These are phyloP conservation scores for Amniataba percoides DNA, from an alignment of 2,797 vertebrate genomes.

Conservation along the genomic window DNA sequence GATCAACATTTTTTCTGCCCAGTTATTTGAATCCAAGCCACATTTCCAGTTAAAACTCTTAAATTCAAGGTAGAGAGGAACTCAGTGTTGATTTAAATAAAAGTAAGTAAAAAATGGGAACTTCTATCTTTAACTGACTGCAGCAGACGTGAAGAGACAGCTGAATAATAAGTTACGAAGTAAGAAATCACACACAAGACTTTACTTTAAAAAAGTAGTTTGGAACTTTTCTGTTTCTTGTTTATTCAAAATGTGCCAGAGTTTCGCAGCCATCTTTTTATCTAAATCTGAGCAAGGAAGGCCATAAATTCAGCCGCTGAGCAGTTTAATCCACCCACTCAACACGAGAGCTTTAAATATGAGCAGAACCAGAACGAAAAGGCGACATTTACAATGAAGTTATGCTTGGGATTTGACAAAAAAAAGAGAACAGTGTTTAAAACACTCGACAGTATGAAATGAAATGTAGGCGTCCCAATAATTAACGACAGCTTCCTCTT, in stretches of 20 bases:
- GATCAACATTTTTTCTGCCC: not conserved
- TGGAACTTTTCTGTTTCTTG: no score
- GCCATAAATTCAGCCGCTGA: no score
- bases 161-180: not conserved
- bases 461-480: no score
- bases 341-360: no score
- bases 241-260: no score
- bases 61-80: not conserved
- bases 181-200: not conserved
- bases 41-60: not conserved
- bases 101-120: not conserved
- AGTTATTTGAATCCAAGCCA: not conserved
- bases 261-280: no score
- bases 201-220: not conserved
- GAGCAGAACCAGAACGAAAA: no score
- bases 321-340: no score
- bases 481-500: no score
- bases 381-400: not conserved
- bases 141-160: not conserved
- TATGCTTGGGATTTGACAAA: not conserved
- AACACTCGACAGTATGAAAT: not conserved
- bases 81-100: not conserved
- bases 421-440: not conserved
- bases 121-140: not conserved
- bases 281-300: no score